Evolutionary conservation across 2,888 invertebrate species (phyloP).

Genomic region (Cheilosia scutellata): DNA sequence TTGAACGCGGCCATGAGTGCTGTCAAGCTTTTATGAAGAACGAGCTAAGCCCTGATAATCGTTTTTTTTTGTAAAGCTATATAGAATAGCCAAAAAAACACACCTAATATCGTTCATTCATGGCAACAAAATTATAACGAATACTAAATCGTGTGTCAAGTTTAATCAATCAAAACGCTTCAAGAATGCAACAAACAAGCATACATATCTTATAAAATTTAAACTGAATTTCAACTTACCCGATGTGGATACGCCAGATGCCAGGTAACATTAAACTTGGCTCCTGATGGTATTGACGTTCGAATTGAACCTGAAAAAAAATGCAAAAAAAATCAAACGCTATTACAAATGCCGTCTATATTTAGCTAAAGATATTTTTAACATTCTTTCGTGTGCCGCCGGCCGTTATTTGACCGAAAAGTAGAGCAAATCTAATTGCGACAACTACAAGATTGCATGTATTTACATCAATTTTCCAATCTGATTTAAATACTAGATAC

Average conservation of each 20-base stretch:
- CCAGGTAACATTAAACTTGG: slow-evolving; percentile 95
- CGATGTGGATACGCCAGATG: slow-evolving; percentile 96
- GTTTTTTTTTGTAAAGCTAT: too few species aligned
- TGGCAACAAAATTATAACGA: slow-evolving; percentile 13
- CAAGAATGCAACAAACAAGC: not conserved
- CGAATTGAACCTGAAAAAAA: slow-evolving; percentile 89
- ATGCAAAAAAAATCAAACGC: slow-evolving; percentile 75
- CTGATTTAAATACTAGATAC: slow-evolving; percentile 54
- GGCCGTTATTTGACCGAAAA: slow-evolving; percentile 59
- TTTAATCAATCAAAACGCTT: not conserved
- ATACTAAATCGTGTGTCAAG: slow-evolving; percentile 17
- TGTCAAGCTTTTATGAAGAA: too few species aligned
- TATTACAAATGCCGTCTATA: not conserved
- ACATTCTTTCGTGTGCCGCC: slow-evolving; percentile 10
- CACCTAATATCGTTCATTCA: too few species aligned
- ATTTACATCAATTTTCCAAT: slow-evolving; percentile 46
- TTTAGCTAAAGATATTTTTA: slow-evolving; percentile 4
- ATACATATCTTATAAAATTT: too few species aligned
- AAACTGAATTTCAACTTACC: slow-evolving; percentile 86
- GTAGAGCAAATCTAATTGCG: slow-evolving; percentile 53
- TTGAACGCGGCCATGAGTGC: too few species aligned
- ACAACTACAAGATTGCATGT: slow-evolving; percentile 8
- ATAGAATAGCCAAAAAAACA: too few species aligned
- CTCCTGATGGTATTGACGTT: slow-evolving; percentile 92
- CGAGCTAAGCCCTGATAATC: too few species aligned